Evolutionary conservation across 2,113 vertebrate species (phyloP).

Genomic region (Damaliscus lunatus): DNA sequence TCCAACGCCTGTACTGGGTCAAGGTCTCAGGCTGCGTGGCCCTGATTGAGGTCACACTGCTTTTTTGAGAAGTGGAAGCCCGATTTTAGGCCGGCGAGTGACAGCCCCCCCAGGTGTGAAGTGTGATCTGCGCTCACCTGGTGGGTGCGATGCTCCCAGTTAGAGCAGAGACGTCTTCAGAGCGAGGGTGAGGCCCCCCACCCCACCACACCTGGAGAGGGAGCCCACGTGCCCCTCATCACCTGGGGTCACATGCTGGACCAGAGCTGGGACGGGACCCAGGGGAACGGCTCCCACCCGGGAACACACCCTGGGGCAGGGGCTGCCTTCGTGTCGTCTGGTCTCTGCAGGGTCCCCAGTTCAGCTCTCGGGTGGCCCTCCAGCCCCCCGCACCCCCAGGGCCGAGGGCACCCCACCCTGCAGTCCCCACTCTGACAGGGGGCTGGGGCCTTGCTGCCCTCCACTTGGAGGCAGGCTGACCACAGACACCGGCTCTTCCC

Average conservation of each 20-base stretch:
- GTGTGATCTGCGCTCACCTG: not conserved
- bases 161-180: not conserved
- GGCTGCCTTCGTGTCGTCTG: not conserved
- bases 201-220: not conserved
- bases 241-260: not conserved
- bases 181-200: not conserved
- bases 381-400: not conserved
- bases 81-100: not conserved
- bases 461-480: not conserved
- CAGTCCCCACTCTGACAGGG: not conserved
- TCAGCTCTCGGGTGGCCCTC: not conserved
- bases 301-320: not conserved
- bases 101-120: not conserved
- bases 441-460: not conserved
- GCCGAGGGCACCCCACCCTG: no score
- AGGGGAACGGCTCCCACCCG: not conserved
- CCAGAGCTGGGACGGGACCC: not conserved
- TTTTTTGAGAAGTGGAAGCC: not conserved
- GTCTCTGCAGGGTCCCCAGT: not conserved
- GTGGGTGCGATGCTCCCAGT: not conserved
- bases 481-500: not conserved
- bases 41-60: not conserved
- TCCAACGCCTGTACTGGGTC: rapidly evolving
- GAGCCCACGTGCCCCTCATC: rapidly evolving
- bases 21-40: not conserved